These are phyloP conservation scores for Crypturellus tataupa DNA, from an alignment of 2,797 vertebrate genomes.

Conservation along the genomic window DNA sequence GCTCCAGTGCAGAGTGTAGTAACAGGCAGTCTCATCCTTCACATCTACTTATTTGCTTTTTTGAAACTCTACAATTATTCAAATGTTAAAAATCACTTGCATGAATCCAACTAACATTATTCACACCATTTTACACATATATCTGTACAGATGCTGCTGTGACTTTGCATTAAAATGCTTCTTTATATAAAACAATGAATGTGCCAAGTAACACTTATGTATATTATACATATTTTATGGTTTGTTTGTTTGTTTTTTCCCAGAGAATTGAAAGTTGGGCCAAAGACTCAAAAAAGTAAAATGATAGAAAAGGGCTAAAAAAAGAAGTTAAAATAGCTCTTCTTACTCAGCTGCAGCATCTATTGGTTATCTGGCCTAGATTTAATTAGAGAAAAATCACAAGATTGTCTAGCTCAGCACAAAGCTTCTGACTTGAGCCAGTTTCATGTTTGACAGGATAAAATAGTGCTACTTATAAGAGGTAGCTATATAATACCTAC, in stretches of 20 bases:
- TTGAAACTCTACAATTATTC: not conserved
- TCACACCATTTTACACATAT: not conserved
- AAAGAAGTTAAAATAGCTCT: slow-evolving; percentile 9
- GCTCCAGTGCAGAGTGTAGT: not conserved
- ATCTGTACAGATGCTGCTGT: not conserved
- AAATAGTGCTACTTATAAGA: not conserved
- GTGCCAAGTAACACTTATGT: not conserved
- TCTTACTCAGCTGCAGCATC: not conserved
- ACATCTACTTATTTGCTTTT: not conserved
- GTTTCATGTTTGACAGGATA: slow-evolving; percentile 22
- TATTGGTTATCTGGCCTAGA: slow-evolving; percentile 13
- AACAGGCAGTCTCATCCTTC: not conserved
- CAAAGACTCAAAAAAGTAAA: not conserved
- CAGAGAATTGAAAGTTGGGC: accelerated
- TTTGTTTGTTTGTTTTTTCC: not conserved
- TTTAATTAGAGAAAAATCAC: slow-evolving; percentile 37
- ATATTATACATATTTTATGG: not conserved
- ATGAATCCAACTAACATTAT: not conserved
- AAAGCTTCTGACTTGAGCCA: slow-evolving; percentile 20
- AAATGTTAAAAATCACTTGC: not conserved
- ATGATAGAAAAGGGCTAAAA: not conserved
- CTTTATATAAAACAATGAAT: not conserved
- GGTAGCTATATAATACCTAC: not conserved
- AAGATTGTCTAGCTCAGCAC: slow-evolving; percentile 15
- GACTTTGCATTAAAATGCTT: not conserved